Evolutionary conservation across 30 jellyfish, hydroid and myxozoan genomes (phyloP).

Genomic region (Calvadosia cruxmelitensis): DNA sequence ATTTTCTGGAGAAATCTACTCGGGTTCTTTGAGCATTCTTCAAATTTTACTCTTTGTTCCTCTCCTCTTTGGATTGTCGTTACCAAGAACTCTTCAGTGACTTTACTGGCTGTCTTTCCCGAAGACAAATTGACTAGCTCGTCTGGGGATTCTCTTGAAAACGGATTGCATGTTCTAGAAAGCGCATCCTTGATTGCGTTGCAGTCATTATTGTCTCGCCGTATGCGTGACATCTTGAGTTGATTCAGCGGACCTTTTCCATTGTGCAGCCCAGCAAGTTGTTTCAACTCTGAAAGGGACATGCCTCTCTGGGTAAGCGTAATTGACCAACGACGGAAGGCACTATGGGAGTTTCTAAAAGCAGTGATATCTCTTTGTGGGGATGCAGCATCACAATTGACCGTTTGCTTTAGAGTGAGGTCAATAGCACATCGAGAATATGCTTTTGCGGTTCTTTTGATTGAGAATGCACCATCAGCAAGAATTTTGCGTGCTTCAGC

Average conservation of each 20-base stretch:
- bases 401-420: constrained; percentile 19
- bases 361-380: constrained; percentile 4
- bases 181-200: neutral
- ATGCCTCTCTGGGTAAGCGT: neutral
- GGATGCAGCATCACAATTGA: constrained; percentile 12
- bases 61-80: neutral
- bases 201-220: neutral
- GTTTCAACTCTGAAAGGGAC: neutral
- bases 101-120: neutral
- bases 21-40: neutral
- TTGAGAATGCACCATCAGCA: constrained; percentile 3
- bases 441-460: constrained; percentile 15
- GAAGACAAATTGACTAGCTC: neutral
- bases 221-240: neutral
- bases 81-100: neutral
- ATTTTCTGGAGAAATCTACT: neutral
- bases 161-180: neutral
- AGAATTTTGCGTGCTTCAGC: constrained; percentile 8
- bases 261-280: neutral
- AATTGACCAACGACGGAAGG: neutral
- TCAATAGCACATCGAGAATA: constrained; percentile 16
- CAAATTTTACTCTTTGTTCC: neutral
- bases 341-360: neutral
- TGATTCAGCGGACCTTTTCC: neutral
- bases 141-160: neutral